Conservation (phyloP, 2,888 invertebrate species). For the Cantharis flavilabris region DNA sequence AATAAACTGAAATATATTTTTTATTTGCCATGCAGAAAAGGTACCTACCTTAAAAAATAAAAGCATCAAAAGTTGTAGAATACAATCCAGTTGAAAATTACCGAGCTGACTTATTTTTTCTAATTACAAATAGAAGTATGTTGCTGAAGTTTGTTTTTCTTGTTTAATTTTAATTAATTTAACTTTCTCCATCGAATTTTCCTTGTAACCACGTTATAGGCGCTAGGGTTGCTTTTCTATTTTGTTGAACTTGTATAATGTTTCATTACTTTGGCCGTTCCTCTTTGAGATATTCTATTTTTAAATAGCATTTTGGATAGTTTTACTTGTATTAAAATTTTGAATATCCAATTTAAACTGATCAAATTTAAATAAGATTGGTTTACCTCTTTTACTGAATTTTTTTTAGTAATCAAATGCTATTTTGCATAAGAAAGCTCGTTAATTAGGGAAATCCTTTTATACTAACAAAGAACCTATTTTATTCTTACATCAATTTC, state of each 20-base stretch:
- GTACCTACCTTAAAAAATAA: background rate
- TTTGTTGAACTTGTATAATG: background rate
- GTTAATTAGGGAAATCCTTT: background rate
- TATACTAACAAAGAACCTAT: background rate
- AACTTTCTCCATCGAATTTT: background rate
- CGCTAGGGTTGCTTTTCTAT: background rate
- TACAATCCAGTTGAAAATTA: background rate
- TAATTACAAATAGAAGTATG: background rate
- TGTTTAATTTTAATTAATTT: background rate
- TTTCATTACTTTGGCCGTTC: background rate
- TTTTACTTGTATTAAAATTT: background rate
- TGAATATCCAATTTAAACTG: background rate
- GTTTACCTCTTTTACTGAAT: background rate
- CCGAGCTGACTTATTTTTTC: background rate
- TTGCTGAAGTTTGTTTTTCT: background rate
- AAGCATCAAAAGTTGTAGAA: background rate
- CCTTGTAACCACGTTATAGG: background rate
- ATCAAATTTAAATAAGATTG: background rate
- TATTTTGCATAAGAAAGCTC: background rate
- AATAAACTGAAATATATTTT: background rate
- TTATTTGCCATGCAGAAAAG: background rate
- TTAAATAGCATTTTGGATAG: background rate
- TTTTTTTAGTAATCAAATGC: too few species aligned
- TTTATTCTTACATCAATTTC: background rate
- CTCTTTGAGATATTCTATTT: background rate